Conservation (phyloP, 2,888 invertebrate species). For the Polyommatus icarus region DNA sequence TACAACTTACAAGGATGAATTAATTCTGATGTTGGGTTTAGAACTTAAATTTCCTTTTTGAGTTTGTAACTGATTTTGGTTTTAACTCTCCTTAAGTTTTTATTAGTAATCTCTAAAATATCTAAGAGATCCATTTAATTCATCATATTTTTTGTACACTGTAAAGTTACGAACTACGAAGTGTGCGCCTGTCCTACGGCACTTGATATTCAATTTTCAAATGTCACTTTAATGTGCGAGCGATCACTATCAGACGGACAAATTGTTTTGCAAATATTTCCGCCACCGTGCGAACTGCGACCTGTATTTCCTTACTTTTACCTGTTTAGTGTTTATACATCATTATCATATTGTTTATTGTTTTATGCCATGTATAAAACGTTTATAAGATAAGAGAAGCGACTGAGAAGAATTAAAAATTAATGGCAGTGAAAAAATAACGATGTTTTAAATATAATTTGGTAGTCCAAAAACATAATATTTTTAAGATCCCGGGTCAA, state of each 20-base stretch:
- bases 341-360: background rate
- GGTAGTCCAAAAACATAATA: too few species aligned
- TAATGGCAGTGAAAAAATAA: background rate
- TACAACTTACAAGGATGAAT: too few species aligned
- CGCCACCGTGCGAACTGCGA: background rate
- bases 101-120: too few species aligned
- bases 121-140: too few species aligned
- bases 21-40: too few species aligned
- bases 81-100: too few species aligned
- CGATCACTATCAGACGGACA: conserved; percentile 1
- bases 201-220: conserved; percentile 8
- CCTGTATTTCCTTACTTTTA: background rate
- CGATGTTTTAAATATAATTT: too few species aligned
- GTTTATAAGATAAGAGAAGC: background rate
- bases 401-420: background rate
- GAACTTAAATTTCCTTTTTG: too few species aligned
- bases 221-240: conserved; percentile 26
- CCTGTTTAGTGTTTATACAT: background rate
- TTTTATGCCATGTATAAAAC: background rate
- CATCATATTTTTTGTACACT: too few species aligned
- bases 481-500: too few species aligned
- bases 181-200: background rate
- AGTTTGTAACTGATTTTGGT: too few species aligned
- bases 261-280: background rate
- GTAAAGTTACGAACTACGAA: background rate